Percentiles rank a stretch among this genome's conserved stretches.
Conservation (phyloP, 1,140 invertebrate species). For the Drusus annulatus region DNA sequence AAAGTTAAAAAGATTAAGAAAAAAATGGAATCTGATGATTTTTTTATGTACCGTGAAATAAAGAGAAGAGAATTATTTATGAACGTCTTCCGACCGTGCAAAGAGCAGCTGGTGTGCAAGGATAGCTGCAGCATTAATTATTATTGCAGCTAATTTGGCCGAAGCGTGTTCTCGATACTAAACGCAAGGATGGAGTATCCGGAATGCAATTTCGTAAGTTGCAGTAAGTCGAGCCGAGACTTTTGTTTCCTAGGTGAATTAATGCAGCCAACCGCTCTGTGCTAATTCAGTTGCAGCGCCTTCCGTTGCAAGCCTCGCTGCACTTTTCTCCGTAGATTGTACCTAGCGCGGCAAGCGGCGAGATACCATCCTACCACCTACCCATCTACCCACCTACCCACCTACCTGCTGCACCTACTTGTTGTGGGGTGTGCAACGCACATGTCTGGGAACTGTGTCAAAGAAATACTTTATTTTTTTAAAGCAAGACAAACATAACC, state of each 20-base stretch:
- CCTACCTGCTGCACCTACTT: background rate
- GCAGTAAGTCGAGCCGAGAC: conserved; percentile 35
- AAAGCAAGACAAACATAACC: too few species aligned
- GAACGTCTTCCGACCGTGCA: too few species aligned
- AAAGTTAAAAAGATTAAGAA: too few species aligned
- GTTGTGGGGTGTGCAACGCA: too few species aligned
- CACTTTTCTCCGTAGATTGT: conserved; percentile 5
- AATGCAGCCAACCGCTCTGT: conserved; percentile 40
- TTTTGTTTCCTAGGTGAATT: conserved; percentile 49
- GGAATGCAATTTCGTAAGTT: conserved; percentile 33
- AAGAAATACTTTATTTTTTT: too few species aligned
- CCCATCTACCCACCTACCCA: background rate
- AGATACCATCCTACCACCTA: too few species aligned
- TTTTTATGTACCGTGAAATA: too few species aligned
- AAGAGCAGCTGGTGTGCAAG: background rate
- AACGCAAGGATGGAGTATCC: conserved; percentile 11
- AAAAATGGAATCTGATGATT: too few species aligned
- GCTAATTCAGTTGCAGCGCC: conserved; percentile 49
- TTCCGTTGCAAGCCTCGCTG: conserved; percentile 5
- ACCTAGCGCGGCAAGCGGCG: background rate
- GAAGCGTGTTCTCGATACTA: conserved; percentile 16
- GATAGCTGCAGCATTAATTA: conserved; percentile 30
- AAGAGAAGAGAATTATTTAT: too few species aligned
- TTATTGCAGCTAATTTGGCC: conserved; percentile 23
- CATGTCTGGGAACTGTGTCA: too few species aligned